phyloP scores from a whole-genome alignment of 2,888 invertebrate species.

The Agrotis clavis region DNA sequence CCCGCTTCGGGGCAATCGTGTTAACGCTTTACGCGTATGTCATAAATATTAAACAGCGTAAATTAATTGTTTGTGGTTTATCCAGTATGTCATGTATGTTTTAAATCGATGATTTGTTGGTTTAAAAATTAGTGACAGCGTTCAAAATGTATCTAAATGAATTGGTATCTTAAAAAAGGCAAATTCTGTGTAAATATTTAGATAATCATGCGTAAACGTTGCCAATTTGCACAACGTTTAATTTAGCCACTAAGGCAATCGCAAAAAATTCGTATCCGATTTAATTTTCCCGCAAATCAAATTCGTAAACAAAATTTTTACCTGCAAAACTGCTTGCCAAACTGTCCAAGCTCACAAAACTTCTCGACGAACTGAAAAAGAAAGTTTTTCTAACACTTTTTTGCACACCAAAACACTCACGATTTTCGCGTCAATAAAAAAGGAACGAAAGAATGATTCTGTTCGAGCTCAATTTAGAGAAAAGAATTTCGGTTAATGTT shows the following conservation, averaged over 20 bases:
- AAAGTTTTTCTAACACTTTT: constrained; percentile 43
- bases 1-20: constrained; percentile 16
- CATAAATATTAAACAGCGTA: constrained; percentile 27
- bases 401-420: constrained; percentile 50
- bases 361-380: constrained; percentile 53
- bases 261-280: neutral
- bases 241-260: neutral
- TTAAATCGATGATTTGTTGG: constrained; percentile 10
- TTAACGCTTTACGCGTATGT: constrained; percentile 23
- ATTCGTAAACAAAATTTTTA: constrained; percentile 46
- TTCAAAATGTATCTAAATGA: neutral
- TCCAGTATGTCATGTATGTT: constrained; percentile 7
- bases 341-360: constrained; percentile 53
- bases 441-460: neutral
- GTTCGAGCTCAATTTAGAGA: constrained; percentile 13
- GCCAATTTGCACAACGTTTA: neutral
- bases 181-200: too few relatives aligned
- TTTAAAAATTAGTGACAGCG: neutral
- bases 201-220: neutral
- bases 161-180: neutral
- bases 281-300: constrained; percentile 1
- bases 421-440: constrained; percentile 6
- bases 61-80: constrained; percentile 30
- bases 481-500: constrained; percentile 63
- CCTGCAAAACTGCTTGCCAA: constrained; percentile 44